A percentile compares a stretch with the other conserved stretches of the same genome.
phyloP scores from a whole-genome alignment of 2,797 vertebrate species.

The Tenualosa thibaudeaui region DNA sequence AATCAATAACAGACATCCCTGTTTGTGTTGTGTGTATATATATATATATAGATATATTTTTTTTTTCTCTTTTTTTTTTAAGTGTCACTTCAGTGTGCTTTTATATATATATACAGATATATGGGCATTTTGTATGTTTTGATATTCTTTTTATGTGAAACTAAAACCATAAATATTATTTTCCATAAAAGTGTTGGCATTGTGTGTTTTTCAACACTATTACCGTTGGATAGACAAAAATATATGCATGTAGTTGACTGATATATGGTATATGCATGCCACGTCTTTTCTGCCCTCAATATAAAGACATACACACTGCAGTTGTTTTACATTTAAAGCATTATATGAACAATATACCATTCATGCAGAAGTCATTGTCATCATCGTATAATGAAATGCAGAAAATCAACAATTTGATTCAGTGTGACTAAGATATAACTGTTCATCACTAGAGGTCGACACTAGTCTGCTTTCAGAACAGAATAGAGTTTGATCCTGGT shows the following conservation, averaged over 20 bases:
- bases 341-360: too few relatives aligned
- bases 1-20: neutral
- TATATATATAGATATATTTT: neutral
- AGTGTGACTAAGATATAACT: too few relatives aligned
- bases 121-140: neutral
- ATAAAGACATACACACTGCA: too few relatives aligned
- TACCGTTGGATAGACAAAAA: neutral
- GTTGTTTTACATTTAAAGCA: too few relatives aligned
- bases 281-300: too few relatives aligned
- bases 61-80: neutral
- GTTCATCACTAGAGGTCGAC: neutral
- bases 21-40: neutral
- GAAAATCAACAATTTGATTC: too few relatives aligned
- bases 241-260: neutral
- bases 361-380: too few relatives aligned
- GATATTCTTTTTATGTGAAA: slow-evolving; percentile 10
- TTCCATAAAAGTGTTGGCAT: neutral
- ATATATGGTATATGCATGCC: neutral
- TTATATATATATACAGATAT: neutral
- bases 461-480: neutral
- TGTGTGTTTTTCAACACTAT: neutral
- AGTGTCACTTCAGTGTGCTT: too few relatives aligned
- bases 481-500: neutral
- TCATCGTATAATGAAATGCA: too few relatives aligned
- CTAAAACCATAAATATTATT: neutral